Conservation (phyloP, 2,888 invertebrate genomes). For the Carabus problematicus region DNA sequence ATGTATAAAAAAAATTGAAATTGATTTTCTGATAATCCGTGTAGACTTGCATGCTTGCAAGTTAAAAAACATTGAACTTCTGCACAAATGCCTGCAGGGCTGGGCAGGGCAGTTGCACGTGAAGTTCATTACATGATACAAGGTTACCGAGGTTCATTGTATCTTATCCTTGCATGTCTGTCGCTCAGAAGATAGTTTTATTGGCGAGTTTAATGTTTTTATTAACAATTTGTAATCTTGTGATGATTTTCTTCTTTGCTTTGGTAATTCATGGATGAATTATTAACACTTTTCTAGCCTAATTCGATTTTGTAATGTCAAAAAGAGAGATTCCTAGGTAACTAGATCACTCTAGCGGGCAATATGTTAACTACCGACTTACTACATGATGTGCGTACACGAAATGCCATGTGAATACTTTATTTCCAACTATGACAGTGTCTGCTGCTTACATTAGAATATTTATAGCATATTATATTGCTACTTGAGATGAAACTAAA, state of each 20-base stretch:
- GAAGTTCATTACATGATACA: slow-evolving; percentile 22
- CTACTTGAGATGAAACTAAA: too few relatives aligned
- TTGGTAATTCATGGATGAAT: too few relatives aligned
- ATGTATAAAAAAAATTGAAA: too few relatives aligned
- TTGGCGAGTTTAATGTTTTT: neutral
- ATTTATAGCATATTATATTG: neutral
- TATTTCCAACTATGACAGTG: neutral
- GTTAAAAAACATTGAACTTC: neutral
- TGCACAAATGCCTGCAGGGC: slow-evolving; percentile 1
- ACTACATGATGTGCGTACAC: slow-evolving; percentile 2
- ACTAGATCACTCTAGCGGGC: neutral
- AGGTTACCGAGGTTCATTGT: slow-evolving; percentile 34
- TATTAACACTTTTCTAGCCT: too few relatives aligned
- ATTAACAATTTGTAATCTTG: neutral
- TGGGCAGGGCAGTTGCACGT: slow-evolving; percentile 1
- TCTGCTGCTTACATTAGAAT: neutral
- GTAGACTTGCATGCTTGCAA: too few relatives aligned
- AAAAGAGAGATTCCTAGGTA: neutral
- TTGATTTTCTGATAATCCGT: too few relatives aligned
- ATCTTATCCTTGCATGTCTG: slow-evolving; percentile 26
- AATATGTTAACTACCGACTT: neutral
- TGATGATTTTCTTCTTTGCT: neutral
- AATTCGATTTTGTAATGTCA: neutral
- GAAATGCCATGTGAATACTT: neutral
- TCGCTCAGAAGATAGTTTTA: neutral